Base-by-base conservation (phyloP, 2,113 vertebrate genomes). In the Ceyx margarethae region DNA sequence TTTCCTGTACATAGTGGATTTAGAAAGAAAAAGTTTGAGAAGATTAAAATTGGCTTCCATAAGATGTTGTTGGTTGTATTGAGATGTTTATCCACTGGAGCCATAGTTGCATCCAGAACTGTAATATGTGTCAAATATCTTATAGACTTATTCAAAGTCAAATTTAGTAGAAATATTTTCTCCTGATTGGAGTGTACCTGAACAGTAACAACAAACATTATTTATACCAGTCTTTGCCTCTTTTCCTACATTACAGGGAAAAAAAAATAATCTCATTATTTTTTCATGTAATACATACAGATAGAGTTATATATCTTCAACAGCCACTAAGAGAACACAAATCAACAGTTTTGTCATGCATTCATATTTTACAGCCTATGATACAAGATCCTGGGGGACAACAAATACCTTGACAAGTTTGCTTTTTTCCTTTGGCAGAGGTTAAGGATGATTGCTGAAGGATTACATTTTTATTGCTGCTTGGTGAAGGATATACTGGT, bases 401-500 rank as follows among this genome's bases (percentile, higher is more conserved):
- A 87, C 29, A 83, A 60, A 61, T 57, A 22, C 28, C 71, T 83
- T 92, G 61, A 90, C 72, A 92, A 74, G 60, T 93, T 94, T 94
- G 64, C 37, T 87, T 92, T 95, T 48, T 89, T 90, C 56, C 48
- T 95, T 86, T 90, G 81, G 75, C 86, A 81, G 60, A 89, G 89
- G 92, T 93, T 96, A 95, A 91, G 64, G 84, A 92, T 84, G 81
- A 71, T 78, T 96, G 80, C 71, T 90, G 76, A 95, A 95, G 74
- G 77, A 95, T 88, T 87, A 69, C 84, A 67, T 23, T 82, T 95
- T 92, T 91, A 91, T 58, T 89, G 85, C 73, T 90, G 48, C 42
- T 71, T 56, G 53, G 69, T 87, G 92, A 92, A 94, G 69, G 89
- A 95, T 96, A 95, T 92, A 96, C 53, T 72, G 43, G 37, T n/a